These are phyloP conservation scores for Cyprinodon tularosa DNA, from an alignment of 2,113 vertebrate genomes.

Conservation along the genomic window DNA sequence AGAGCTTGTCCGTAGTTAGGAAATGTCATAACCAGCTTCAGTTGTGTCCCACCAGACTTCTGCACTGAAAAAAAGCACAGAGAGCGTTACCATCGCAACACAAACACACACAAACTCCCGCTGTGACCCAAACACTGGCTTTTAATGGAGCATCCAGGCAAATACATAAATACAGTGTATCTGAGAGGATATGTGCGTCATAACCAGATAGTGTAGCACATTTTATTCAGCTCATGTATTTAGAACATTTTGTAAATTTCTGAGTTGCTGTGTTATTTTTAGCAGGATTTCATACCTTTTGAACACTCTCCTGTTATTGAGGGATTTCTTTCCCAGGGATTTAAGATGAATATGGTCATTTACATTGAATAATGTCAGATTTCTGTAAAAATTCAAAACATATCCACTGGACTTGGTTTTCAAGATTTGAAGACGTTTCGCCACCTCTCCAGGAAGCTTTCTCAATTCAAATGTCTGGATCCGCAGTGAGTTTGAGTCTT, in stretches of 20 bases:
- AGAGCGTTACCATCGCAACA: conserved; percentile 51
- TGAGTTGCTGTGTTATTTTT: background rate
- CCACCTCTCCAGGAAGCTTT: no score
- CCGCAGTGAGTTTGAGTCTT: no score
- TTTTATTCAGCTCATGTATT: background rate
- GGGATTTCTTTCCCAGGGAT: background rate
- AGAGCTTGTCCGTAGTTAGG: conserved; percentile 82
- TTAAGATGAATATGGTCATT: background rate
- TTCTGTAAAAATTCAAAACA: no score
- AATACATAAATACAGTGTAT: background rate
- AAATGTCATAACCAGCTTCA: conserved; percentile 83
- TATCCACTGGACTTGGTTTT: no score
- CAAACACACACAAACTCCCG: background rate
- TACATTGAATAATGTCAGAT: no score
- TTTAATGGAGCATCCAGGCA: background rate
- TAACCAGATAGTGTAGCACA: background rate
- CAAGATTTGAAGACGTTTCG: no score
- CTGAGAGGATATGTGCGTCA: conserved; percentile 16
- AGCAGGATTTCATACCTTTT: background rate
- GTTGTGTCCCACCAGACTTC: conserved; percentile 83
- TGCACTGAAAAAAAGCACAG: conserved; percentile 74
- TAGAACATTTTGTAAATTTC: background rate
- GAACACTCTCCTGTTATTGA: background rate
- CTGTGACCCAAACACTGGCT: conserved; percentile 17
- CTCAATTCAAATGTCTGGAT: no score